Percentiles rank a stretch among this genome's conserved stretches.
phyloP scores from a whole-genome alignment of 2,888 invertebrate species.

The Ophioninae sp. region DNA sequence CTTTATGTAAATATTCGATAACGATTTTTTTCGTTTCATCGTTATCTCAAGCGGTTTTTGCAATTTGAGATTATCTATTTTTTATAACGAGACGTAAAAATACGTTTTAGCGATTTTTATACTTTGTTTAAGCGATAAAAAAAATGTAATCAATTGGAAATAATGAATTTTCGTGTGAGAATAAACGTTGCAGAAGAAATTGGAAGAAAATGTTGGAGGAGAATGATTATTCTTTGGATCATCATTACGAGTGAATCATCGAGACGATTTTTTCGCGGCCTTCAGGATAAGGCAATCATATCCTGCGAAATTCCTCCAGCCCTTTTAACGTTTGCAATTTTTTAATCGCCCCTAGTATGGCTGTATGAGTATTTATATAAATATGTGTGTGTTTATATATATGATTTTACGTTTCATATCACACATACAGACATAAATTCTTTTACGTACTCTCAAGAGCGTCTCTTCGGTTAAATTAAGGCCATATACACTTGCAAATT shows the following conservation, averaged over 20 bases:
- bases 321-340: slow-evolving; percentile 23
- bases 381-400: neutral
- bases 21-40: no score
- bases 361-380: neutral
- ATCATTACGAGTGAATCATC: neutral
- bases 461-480: slow-evolving; percentile 56
- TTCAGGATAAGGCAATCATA: neutral
- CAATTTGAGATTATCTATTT: no score
- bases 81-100: no score
- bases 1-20: no score
- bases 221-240: neutral
- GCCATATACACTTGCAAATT: slow-evolving; percentile 56
- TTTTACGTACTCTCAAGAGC: slow-evolving; percentile 5
- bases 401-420: neutral
- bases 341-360: neutral
- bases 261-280: neutral
- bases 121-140: no score
- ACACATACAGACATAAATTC: slow-evolving; percentile 3
- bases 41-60: no score
- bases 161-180: neutral
- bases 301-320: neutral
- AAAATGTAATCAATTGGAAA: no score
- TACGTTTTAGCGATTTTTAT: no score
- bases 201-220: neutral
- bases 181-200: neutral